Base-by-base conservation (phyloP, 1,140 invertebrate genomes). In the Metaphire vulgaris region DNA sequence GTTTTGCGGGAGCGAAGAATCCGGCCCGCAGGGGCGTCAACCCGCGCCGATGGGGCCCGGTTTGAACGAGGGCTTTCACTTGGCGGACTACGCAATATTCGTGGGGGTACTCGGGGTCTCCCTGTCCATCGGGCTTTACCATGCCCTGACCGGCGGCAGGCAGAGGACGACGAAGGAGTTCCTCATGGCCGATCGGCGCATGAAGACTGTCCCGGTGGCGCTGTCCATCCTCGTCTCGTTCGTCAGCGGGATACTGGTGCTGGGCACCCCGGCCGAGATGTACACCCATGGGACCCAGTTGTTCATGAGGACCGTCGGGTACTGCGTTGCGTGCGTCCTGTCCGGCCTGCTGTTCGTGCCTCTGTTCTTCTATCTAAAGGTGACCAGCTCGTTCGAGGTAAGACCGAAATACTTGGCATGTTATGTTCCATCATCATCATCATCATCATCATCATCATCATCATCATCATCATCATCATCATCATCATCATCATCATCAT, bases 361-460 rank as follows among this genome's bases (percentile, higher is more conserved):
- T 29, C 69, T 79, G 28, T 79, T 79, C 56, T 77, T 32, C 68
- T 21, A 26, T 29, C 34, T 79, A n/a, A 72, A 79, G 33, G 41
- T 79, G 30, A 79, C 75, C 76, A 79, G 77, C 65, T 73, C 76
- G 29, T 79, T 77, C 70, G 77, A 79, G 75, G 77, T 78, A 31
- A 69, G 71, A n/a, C n/a, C n/a, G n/a, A n/a, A n/a, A n/a, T n/a
- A n/a, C n/a, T n/a, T n/a, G n/a, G 28, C 33, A 71, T 71, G 6
- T 1, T 31, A 32, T 12, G n/a, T 71, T 71, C n/a, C n/a, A 31
- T 31, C 33, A 21, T 26, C 0, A 31, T 26, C 26, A 2, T 6
- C n/a, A 71, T 28, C 30, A 71, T 30, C 1, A 29, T 29, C 6
- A 30, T 71, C n/a, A 12, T 14, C 1, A 71, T 31, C 33, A 71